Percentiles rank a stretch among this genome's conserved stretches.
These are phyloP conservation scores for Carassius auratus DNA, from an alignment of 2,113 vertebrate species.

Conservation along the genomic window DNA sequence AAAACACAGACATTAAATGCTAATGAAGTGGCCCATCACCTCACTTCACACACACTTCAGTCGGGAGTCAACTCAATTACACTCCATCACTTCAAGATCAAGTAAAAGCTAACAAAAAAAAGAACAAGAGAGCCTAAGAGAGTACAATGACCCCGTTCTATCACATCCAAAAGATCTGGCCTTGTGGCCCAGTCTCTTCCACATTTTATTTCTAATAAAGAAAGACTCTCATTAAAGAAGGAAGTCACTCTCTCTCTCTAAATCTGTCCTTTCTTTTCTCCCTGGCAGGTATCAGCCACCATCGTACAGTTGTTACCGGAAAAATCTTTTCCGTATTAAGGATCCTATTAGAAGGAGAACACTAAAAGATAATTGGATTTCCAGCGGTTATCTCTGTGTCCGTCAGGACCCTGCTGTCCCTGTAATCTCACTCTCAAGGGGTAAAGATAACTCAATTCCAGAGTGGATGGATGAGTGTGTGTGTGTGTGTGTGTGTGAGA, in stretches of 20 bases:
- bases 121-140: constrained; percentile 32
- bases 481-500: neutral
- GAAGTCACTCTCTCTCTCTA: constrained; percentile 72
- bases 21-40: constrained; percentile 69
- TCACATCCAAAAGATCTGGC: constrained; percentile 78
- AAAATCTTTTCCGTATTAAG: constrained; percentile 98
- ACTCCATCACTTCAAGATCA: constrained; percentile 64
- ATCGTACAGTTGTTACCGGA: constrained; percentile 70
- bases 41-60: constrained; percentile 35
- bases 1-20: constrained; percentile 64
- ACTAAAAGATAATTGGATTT: constrained; percentile 99
- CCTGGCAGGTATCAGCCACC: constrained; percentile 19
- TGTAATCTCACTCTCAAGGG: constrained; percentile 96
- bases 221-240: constrained; percentile 75
- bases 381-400: constrained; percentile 99
- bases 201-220: constrained; percentile 85
- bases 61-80: constrained; percentile 70
- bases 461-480: constrained; percentile 3
- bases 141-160: constrained; percentile 65
- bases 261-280: constrained; percentile 7
- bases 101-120: constrained; percentile 54
- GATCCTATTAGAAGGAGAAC: constrained; percentile 99
- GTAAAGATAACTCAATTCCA: constrained; percentile 97
- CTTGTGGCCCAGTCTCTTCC: constrained; percentile 74
- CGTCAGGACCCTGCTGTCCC: constrained; percentile 88